Evolutionary conservation across 1,140 invertebrate genomes (phyloP), one percentile per base, ranked within the genome.

Genomic region (Oryctes rhinoceros): DNA sequence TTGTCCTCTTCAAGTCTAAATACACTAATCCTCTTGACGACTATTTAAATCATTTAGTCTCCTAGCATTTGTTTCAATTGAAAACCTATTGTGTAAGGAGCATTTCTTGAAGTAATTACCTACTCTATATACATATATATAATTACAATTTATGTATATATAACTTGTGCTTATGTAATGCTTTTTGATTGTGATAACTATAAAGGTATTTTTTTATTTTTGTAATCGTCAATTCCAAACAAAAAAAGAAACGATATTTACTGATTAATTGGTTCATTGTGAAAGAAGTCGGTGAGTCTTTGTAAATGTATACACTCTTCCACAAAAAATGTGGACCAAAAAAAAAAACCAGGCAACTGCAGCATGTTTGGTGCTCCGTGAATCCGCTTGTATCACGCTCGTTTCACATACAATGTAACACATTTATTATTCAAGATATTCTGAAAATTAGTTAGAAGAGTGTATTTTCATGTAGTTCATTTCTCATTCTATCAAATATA

Each of bases 161-260:
- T 47, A 44, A 44, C 35, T 76, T 35, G 74, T 47, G 74, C 74
- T 76, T 76, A 76, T 76, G 74, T 76, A 76, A 76, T 76, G 74
- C 74, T 76, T 76, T 35, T 76, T 76, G 9, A 76, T 76, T 76
- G 74, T 76, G 74, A 76, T 76, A 76, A 76, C 30, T 76, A 30
- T 76, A 76, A 76, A 76, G n/a, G 39, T 76, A 76, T 76, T 44
- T 76, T 76, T 44, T 76, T 24, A 30, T 67, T 48, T 76, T 39
- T 76, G 74, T 76, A 18, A 44, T 76, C 35, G 74, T 76, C 74
- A 76, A 76, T 76, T 76, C 74, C 37, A 44, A 44, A 37, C 67
- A 71, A 71, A 24, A 48, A 76, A 20, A 39, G 6, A 20, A 37
- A 76, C 9, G 35, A 76, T 76, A 76, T 39, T 76, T 76, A 48